Base-by-base conservation (phyloP, 2,797 vertebrate genomes). In the Hippopotamyrus pictus region DNA sequence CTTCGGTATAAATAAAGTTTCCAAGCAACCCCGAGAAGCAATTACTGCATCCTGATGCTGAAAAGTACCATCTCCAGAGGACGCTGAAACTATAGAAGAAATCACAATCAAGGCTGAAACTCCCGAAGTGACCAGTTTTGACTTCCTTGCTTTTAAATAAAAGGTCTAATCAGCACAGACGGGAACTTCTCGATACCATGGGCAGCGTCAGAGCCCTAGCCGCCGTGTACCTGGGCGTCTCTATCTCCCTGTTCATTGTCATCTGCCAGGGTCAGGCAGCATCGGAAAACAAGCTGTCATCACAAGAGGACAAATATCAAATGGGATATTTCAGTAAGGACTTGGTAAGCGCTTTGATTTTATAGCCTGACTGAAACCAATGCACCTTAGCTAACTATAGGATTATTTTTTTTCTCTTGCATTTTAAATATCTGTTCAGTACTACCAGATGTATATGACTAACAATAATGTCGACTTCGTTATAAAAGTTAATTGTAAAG, bases 181-280 rank as follows among this genome's bases (percentile, higher is more conserved):
- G 19, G n/a, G 46, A 25, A 41, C 41, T 12, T 86, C 17, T 88
- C 46, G 69, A 90, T 50, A 89, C 89, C 91, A 96, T 96, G 96
- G 95, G 96, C 92, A 94, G 93, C 17, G 57, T 94, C 69, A 89
- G 14, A 48, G 51, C 48, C 22, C 93, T 94, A 59, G 89, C 91
- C 0, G 89, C 91, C 0, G 82, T 96, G 90, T 95, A 92, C 91
- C 93, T 96, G 91, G 92, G 94, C 54, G 87, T 95, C 90, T 94
- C 93, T 89, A 91, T 96, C 92, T 93, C 94, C 5, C 76, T 95
- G 73, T 90, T 96, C 91, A 92, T 93, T 33, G 91, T 90, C 17
- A 82, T 93, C 7, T 95, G 94, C 89, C 93, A 92, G 90, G 93
- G 94, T 90, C 94, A 96, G 89, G 93, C 93, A 92, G 93, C 94